phyloP scores from a whole-genome alignment of 2,113 vertebrate species.

The Ptychochromis oligacanthus region DNA sequence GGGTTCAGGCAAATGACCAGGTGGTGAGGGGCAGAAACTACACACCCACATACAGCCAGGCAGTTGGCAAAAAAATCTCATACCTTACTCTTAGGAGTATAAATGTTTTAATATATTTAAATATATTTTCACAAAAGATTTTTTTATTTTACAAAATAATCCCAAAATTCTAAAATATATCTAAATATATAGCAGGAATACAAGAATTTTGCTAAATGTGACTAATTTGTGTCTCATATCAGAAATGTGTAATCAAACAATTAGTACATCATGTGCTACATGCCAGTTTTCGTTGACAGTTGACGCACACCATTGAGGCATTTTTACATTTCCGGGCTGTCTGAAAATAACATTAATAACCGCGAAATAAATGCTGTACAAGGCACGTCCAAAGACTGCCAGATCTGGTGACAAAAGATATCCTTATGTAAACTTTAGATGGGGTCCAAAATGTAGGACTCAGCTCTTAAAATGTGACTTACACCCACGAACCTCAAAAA shows the following conservation, averaged over 20 bases:
- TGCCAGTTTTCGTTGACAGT: neutral
- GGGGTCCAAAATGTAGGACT: neutral
- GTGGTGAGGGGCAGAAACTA: conserved; percentile 6
- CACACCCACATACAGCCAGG: neutral
- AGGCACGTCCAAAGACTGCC: too few species aligned
- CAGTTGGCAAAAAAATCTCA: neutral
- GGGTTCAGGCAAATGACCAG: conserved; percentile 17
- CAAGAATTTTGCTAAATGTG: neutral
- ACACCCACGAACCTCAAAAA: neutral
- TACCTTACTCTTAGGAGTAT: neutral
- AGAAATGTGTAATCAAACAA: neutral
- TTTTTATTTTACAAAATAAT: neutral
- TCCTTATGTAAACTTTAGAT: neutral
- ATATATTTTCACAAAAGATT: neutral
- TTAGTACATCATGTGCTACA: neutral
- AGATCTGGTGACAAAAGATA: neutral
- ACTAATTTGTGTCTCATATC: neutral
- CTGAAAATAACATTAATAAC: neutral
- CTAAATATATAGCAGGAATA: too few species aligned
- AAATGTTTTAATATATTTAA: neutral
- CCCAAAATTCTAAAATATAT: neutral
- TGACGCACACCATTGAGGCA: neutral
- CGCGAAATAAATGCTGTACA: neutral
- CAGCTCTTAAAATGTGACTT: neutral
- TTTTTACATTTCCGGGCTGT: neutral